Conservation (phyloP, 2,113 vertebrate species). For the Apistogramma diplotaenia region DNA sequence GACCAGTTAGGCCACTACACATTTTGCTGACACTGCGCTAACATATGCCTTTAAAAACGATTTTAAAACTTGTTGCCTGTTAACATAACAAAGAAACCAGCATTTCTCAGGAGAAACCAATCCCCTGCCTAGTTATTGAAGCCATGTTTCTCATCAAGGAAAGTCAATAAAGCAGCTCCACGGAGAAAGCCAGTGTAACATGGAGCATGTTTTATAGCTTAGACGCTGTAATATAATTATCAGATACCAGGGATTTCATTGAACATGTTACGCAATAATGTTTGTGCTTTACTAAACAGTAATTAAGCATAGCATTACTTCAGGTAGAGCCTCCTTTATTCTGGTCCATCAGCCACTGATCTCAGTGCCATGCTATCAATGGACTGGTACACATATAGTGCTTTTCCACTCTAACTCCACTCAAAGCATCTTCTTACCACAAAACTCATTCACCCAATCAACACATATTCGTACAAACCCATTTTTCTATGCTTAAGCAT, state of each 20-base stretch:
- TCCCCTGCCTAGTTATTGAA: not conserved
- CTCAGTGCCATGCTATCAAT: no score
- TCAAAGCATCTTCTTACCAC: not conserved
- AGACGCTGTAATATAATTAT: not conserved
- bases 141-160: not conserved
- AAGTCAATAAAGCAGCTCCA: not conserved
- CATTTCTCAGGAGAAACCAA: not conserved
- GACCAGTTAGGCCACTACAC: not conserved
- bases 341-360: no score
- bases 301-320: not conserved
- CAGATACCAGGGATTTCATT: not conserved
- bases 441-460: not conserved
- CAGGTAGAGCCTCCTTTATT: no score
- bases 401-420: no score
- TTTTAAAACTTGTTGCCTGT: not conserved
- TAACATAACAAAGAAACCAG: not conserved
- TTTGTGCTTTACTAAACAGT: not conserved
- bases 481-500: not conserved
- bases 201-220: not conserved
- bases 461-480: not conserved
- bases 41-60: not conserved
- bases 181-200: not conserved
- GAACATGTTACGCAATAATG: not conserved
- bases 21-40: not conserved
- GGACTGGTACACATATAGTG: no score